Conservation (phyloP, 2,113 vertebrate genomes). For the Cichladusa arquata region DNA sequence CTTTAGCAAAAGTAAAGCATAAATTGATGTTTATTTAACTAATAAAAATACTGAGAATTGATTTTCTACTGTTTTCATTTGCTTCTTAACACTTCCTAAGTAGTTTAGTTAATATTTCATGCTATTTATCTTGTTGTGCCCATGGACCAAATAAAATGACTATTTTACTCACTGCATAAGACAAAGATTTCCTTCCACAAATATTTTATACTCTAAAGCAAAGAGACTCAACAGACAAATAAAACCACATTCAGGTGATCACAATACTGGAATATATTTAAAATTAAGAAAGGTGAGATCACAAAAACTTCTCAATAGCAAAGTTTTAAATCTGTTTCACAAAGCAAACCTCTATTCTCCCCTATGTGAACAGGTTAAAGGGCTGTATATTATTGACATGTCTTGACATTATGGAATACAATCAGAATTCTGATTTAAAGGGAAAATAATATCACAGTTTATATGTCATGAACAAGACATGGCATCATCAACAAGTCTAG, state of each 20-base stretch:
- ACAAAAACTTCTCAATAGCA: neutral
- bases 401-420: neutral
- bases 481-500: neutral
- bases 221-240: neutral
- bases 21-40: neutral
- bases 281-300: neutral
- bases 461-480: neutral
- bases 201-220: neutral
- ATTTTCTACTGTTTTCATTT: neutral
- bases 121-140: neutral
- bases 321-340: neutral
- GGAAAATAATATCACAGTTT: neutral
- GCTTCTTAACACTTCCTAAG: neutral
- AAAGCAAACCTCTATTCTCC: neutral
- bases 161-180: neutral
- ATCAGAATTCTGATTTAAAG: neutral
- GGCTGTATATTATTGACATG: neutral
- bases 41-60: neutral
- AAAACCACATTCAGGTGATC: neutral
- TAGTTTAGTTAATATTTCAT: neutral
- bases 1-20: neutral
- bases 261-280: neutral
- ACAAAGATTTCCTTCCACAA: neutral
- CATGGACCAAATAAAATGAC: neutral
- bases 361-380: neutral